Percentiles rank a stretch among this genome's conserved stretches.
phyloP scores from a whole-genome alignment of 2,797 vertebrate species.

The Schizothorax lantsangensis region DNA sequence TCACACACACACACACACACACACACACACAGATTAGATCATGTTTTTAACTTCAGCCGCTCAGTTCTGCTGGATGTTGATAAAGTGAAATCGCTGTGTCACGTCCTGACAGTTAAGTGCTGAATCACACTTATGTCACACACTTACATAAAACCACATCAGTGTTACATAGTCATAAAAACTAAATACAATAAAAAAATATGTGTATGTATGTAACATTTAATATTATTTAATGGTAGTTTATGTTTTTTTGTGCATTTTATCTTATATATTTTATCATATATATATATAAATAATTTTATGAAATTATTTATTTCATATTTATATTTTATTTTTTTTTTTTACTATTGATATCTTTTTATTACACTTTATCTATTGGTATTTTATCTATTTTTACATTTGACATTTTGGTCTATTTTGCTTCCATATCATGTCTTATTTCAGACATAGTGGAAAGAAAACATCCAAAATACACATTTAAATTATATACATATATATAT shows the following conservation, averaged over 20 bases:
- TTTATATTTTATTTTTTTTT: too few relatives aligned
- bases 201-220: neutral
- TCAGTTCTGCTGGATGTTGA: neutral
- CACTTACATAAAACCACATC: neutral
- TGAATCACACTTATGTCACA: neutral
- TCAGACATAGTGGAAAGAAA: neutral
- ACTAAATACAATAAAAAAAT: neutral
- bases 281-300: too few relatives aligned
- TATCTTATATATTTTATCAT: too few relatives aligned
- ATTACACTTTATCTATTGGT: neutral
- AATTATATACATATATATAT: too few relatives aligned
- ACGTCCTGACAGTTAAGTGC: constrained; percentile 1
- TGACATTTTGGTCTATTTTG: neutral
- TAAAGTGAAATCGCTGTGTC: constrained; percentile 60
- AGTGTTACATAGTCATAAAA: neutral
- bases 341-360: neutral
- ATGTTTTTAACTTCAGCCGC: neutral
- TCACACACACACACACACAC: constrained; percentile 37
- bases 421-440: neutral
- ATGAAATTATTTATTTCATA: neutral
- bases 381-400: neutral
- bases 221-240: neutral
- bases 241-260: neutral
- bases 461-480: neutral
- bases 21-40: neutral